Conservation (phyloP, 2,797 vertebrate species). For the Danio aesculapii region DNA sequence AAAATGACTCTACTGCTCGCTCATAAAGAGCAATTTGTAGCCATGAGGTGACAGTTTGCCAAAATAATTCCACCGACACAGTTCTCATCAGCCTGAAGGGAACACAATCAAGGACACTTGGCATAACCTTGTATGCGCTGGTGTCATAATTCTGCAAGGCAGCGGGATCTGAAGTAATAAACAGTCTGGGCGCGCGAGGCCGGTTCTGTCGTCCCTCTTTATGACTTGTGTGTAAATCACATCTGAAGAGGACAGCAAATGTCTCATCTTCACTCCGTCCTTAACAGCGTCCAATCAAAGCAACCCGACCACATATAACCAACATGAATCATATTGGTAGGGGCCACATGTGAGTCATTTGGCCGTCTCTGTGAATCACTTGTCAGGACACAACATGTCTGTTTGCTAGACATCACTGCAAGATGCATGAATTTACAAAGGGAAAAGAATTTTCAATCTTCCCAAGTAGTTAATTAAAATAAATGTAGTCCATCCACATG, state of each 20-base stretch:
- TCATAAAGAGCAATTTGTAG: neutral
- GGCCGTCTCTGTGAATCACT: slow-evolving; percentile 12
- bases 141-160: slow-evolving; percentile 67
- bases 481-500: neutral
- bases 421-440: neutral
- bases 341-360: slow-evolving; percentile 38
- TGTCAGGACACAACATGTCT: slow-evolving; percentile 8
- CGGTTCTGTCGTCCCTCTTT: slow-evolving; percentile 4
- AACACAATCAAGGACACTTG: slow-evolving; percentile 63
- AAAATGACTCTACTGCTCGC: neutral
- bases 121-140: slow-evolving; percentile 63
- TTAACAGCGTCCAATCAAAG: slow-evolving; percentile 32
- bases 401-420: neutral
- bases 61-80: neutral
- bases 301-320: slow-evolving; percentile 8
- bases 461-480: neutral
- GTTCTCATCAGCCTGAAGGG: slow-evolving; percentile 21
- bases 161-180: slow-evolving; percentile 51
- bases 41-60: neutral
- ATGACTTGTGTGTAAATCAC: slow-evolving; percentile 56
- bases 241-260: slow-evolving; percentile 47
- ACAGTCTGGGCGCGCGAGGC: slow-evolving; percentile 46
- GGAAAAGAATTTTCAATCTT: neutral
- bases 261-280: slow-evolving; percentile 30
- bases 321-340: slow-evolving; percentile 34